Conservation (phyloP, 2,888 invertebrate species). For the Cerastis rubricosa region DNA sequence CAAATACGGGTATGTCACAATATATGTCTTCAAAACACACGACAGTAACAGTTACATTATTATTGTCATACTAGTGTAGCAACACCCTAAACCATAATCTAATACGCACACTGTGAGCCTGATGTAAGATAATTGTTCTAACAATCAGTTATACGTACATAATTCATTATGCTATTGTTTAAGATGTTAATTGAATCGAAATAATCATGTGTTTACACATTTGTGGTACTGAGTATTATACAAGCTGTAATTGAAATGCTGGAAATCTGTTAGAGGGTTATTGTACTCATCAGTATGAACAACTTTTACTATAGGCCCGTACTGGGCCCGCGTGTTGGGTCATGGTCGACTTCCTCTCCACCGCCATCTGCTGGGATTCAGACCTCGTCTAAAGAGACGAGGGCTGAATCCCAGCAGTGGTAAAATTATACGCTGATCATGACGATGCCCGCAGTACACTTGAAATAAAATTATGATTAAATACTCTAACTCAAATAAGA, state of each 20-base stretch:
- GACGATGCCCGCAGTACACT: too few relatives aligned
- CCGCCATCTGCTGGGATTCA: too few relatives aligned
- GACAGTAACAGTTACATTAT: background rate
- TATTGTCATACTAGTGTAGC: conserved; percentile 1
- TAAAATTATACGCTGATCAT: too few relatives aligned
- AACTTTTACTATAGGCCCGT: background rate
- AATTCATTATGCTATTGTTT: conserved; percentile 22
- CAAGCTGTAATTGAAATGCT: background rate
- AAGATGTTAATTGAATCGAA: conserved; percentile 33
- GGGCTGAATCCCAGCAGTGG: background rate
- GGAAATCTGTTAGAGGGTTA: background rate
- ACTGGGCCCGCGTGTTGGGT: background rate
- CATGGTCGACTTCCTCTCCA: background rate
- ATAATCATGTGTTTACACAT: conserved; percentile 15
- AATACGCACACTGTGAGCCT: conserved; percentile 27
- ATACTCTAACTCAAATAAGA: too few relatives aligned
- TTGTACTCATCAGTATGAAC: background rate
- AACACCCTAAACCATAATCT: conserved; percentile 20
- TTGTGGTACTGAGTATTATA: background rate
- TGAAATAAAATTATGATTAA: too few relatives aligned
- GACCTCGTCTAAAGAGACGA: too few relatives aligned
- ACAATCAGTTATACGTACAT: conserved; percentile 29
- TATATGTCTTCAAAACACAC: background rate
- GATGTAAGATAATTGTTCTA: conserved; percentile 45
- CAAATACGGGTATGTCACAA: background rate